Base-by-base conservation (phyloP, 2,888 invertebrate genomes). In the Chirona hameri region DNA sequence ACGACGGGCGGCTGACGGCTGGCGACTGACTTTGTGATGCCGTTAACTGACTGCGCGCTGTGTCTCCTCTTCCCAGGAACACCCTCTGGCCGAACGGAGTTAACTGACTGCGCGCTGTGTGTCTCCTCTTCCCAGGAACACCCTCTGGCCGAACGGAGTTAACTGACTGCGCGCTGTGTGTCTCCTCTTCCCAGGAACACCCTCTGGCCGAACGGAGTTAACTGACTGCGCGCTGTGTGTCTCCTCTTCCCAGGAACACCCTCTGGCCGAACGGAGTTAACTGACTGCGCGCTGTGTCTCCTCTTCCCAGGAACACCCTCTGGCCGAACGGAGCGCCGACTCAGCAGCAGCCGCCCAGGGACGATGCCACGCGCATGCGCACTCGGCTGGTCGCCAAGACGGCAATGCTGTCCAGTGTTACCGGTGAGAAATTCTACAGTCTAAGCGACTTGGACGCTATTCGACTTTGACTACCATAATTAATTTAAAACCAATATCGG, bases 321-420 rank as follows among this genome's bases (percentile, higher is more conserved):
- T 92, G 91, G 91, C 91, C 91, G 3, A 88, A 89, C 85, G 91
- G 91, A 39, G 86, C 89, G 2, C 88, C 90, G 83, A 91, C 91
- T 3, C 90, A 91, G 81, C 88, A 90, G 12, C 87, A 89, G 82
- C 88, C 89, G 24, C 87, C 89, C 7, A 48, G 84, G 18, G 84
- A 84, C 80, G 81, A 76, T 14, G 82, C 81, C 52, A 83, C 82
- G n/a, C 82, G 83, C 52, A 83, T 93, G 87, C 90, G 96, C 86
- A 95, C 96, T 0, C 90, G 95, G 84, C 92, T 97, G 0, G 93
- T 95, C 18, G 95, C 96, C 81, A 96, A 96, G 89, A 92, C 94
- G 2, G 94, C 95, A 65, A 90, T 97, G 85, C 89, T 97, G 18
- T 93, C 95, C 0, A 93, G 93, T 85, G 90, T 96, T 81, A 94